These are phyloP conservation scores for Eilema depressum DNA, from an alignment of 2,888 invertebrate genomes.

Conservation along the genomic window DNA sequence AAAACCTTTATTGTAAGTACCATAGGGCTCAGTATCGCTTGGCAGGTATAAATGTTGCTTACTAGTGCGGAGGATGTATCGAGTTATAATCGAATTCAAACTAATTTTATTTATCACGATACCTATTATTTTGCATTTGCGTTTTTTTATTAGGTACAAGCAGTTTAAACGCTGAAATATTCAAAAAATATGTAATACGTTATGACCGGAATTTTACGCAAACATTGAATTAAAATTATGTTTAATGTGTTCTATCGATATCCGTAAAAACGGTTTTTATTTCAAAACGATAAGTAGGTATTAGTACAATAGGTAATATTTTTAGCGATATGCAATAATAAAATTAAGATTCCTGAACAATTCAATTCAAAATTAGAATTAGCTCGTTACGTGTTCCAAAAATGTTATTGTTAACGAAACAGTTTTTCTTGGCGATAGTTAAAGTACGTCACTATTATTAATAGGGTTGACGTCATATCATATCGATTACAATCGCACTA, in stretches of 20 bases:
- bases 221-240: no score
- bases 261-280: no score
- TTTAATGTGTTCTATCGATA: no score
- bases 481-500: constrained; percentile 39
- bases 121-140: constrained; percentile 24
- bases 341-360: no score
- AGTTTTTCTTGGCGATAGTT: not conserved
- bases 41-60: constrained; percentile 19
- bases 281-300: no score
- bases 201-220: no score
- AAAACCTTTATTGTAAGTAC: constrained; percentile 23
- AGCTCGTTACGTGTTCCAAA: not conserved
- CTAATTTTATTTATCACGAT: constrained; percentile 60
- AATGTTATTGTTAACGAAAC: not conserved
- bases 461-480: constrained; percentile 24
- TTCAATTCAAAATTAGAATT: no score
- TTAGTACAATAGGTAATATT: no score
- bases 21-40: constrained; percentile 48
- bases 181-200: no score
- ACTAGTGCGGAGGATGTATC: constrained; percentile 59
- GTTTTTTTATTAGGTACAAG: constrained; percentile 19
- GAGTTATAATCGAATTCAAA: constrained; percentile 67
- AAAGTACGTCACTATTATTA: constrained; percentile 5
- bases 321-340: not conserved
- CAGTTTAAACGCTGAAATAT: constrained; percentile 16